A percentile compares a stretch with the other conserved stretches of the same genome.
Conservation (phyloP, 2,113 vertebrate species). For the Paradoxurus hermaphroditus region DNA sequence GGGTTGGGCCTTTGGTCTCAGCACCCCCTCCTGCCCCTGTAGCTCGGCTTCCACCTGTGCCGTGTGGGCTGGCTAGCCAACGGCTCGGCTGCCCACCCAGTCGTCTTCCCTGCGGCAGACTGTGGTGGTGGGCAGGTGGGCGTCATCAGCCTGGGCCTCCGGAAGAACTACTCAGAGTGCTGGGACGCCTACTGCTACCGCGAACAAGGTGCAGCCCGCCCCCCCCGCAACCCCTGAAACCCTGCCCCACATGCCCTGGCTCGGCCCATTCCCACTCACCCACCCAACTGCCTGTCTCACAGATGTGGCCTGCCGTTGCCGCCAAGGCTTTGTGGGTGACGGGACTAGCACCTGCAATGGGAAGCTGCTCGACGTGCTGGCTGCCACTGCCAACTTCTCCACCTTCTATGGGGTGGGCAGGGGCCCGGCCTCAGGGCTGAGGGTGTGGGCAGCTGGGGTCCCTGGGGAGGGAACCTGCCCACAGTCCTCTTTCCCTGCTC, state of each 20-base stretch:
- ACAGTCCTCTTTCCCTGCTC: not conserved
- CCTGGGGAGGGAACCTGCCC: not conserved
- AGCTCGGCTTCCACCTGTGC: slow-evolving; percentile 96
- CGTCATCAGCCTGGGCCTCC: slow-evolving; percentile 86
- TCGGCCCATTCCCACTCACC: not conserved
- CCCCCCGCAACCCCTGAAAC: too few relatives aligned
- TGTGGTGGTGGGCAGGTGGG: slow-evolving; percentile 91
- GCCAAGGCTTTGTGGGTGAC: slow-evolving; percentile 86
- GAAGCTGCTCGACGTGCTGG: slow-evolving; percentile 89
- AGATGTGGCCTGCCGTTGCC: slow-evolving; percentile 92
- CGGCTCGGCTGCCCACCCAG: slow-evolving; percentile 90
- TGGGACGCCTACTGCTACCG: too few relatives aligned
- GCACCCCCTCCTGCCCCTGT: not conserved
- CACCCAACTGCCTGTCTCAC: not conserved
- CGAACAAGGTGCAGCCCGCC: too few relatives aligned
- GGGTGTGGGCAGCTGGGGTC: not conserved
- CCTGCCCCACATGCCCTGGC: fast-evolving
- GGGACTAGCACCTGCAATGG: slow-evolving; percentile 91
- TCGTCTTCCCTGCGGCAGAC: slow-evolving; percentile 84
- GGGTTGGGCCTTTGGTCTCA: not conserved
- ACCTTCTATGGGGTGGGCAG: slow-evolving; percentile 89
- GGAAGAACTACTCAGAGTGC: slow-evolving; percentile 77
- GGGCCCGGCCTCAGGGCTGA: not conserved
- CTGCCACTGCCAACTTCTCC: slow-evolving; percentile 87
- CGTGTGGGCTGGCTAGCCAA: slow-evolving; percentile 93